Evolutionary conservation across 2,888 invertebrate species (phyloP).

Genomic region (Antheraea assamensis): DNA sequence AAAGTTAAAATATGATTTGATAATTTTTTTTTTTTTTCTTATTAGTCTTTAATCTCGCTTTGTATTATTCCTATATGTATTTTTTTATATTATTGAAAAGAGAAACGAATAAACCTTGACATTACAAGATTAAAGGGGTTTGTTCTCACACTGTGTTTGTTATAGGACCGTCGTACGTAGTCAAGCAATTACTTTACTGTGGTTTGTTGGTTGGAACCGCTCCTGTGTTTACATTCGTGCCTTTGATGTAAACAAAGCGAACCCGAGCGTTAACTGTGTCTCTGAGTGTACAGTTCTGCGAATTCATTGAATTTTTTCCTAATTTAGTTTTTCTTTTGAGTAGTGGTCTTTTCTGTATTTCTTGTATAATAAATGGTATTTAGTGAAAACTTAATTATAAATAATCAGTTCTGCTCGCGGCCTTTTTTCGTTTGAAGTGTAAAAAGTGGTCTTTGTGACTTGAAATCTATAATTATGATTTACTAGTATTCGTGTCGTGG

Average conservation of each 20-base stretch:
- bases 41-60: no score
- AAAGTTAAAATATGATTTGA: no score
- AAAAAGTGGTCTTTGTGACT: no score
- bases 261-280: slow-evolving; percentile 2
- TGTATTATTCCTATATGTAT: no score
- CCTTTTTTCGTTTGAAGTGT: no score
- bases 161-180: neutral
- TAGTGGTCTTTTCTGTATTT: neutral
- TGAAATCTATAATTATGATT: no score
- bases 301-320: neutral
- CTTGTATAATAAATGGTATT: neutral
- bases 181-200: neutral
- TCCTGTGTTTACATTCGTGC: slow-evolving; percentile 7
- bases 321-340: neutral
- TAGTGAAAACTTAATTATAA: neutral
- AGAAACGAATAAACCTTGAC: neutral
- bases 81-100: neutral
- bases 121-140: neutral
- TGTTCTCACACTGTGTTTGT: neutral
- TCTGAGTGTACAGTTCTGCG: neutral
- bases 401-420: no score
- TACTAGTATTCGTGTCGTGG: no score
- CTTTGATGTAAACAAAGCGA: neutral
- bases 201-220: neutral
- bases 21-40: no score